Conservation (phyloP, 1,140 invertebrate species). For the Drosophila equinoxialis region DNA sequence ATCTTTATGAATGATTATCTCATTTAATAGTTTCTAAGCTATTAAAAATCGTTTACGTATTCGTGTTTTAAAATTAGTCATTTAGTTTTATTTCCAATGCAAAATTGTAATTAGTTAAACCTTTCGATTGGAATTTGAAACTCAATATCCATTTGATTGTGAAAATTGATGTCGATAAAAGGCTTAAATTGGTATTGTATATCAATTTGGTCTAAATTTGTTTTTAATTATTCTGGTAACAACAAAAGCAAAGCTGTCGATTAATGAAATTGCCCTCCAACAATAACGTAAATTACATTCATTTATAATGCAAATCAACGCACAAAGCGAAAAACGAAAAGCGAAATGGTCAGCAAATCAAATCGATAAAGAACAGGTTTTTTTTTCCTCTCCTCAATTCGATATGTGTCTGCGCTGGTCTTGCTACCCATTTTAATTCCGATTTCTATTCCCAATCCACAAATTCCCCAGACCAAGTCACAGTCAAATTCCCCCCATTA, state of each 20-base stretch:
- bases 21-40: background rate
- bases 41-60: background rate
- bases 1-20: no score
- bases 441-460: conserved; percentile 28
- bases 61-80: background rate
- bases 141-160: conserved; percentile 2
- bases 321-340: conserved; percentile 26
- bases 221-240: conserved; percentile 7
- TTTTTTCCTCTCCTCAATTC: conserved; percentile 21
- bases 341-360: conserved; percentile 19
- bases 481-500: conserved; percentile 68
- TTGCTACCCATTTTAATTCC: conserved; percentile 15
- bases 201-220: conserved; percentile 10
- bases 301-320: conserved; percentile 15
- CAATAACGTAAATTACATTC: conserved; percentile 13
- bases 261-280: conserved; percentile 14
- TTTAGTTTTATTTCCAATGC: background rate
- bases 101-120: background rate
- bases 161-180: background rate
- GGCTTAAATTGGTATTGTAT: conserved; percentile 1
- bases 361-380: conserved; percentile 55
- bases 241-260: conserved; percentile 2
- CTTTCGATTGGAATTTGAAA: background rate
- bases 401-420: conserved; percentile 6
- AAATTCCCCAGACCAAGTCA: conserved; percentile 18